Conservation (phyloP, 2,797 vertebrate species). For the Onychomys leucogaster region DNA sequence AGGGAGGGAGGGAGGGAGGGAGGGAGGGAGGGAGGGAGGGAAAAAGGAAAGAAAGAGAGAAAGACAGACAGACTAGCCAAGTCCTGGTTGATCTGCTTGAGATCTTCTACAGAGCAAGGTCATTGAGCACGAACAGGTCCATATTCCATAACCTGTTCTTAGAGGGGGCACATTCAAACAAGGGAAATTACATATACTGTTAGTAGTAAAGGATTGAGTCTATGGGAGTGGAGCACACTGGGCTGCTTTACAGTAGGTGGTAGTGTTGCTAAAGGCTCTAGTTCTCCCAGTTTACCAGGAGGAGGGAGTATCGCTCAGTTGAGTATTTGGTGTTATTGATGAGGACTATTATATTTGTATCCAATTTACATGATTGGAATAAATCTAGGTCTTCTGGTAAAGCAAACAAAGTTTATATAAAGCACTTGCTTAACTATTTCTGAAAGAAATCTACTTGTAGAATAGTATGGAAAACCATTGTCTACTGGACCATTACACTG, state of each 20-base stretch:
- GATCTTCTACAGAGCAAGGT: not conserved
- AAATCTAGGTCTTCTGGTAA: not conserved
- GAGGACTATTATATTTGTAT: not conserved
- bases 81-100: not conserved
- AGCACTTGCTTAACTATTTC: not conserved
- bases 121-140: not conserved
- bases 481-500: not conserved
- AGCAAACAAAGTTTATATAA: not conserved
- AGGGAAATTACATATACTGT: not conserved
- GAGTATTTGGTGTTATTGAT: not conserved
- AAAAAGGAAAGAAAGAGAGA: too few relatives aligned
- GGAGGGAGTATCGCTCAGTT: too few relatives aligned
- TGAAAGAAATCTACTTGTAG: not conserved
- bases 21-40: too few relatives aligned
- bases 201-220: not conserved
- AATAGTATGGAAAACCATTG: not conserved
- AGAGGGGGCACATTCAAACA: not conserved
- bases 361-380: not conserved
- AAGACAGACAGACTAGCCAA: not conserved
- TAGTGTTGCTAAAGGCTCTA: not conserved
- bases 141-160: not conserved
- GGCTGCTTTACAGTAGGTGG: not conserved
- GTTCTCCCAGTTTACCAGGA: not conserved
- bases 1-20: too few relatives aligned
- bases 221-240: not conserved